These are phyloP conservation scores for Macrophya annulata DNA, from an alignment of 2,888 invertebrate genomes.

Conservation along the genomic window DNA sequence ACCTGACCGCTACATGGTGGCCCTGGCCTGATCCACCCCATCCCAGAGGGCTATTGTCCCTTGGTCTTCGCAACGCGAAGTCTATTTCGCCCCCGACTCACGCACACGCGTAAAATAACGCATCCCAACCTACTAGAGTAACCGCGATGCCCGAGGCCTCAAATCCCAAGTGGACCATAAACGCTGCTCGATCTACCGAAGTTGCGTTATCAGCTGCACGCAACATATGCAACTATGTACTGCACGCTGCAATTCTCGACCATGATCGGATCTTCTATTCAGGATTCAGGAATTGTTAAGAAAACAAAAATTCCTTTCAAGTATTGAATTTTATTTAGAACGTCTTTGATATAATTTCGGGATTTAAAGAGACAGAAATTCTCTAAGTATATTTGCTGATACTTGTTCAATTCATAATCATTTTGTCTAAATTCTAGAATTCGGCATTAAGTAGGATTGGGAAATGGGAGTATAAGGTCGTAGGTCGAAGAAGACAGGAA, in stretches of 20 bases:
- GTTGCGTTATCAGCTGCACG: constrained; percentile 60
- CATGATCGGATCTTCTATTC: background rate
- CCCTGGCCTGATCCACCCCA: constrained; percentile 40
- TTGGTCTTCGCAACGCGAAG: constrained; percentile 61
- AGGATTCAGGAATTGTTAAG: constrained; percentile 33
- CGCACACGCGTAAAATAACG: constrained; percentile 52
- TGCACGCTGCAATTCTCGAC: constrained; percentile 3
- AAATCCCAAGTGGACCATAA: constrained; percentile 77
- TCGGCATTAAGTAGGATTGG: constrained; percentile 1
- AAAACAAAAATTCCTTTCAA: background rate
- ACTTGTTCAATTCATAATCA: constrained; percentile 15
- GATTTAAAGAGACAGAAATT: background rate
- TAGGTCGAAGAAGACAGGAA: constrained; percentile 44
- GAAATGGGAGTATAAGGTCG: constrained; percentile 9
- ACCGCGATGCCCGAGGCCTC: constrained; percentile 69
- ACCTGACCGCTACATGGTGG: constrained; percentile 16
- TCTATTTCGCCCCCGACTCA: constrained; percentile 60
- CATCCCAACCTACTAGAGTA: constrained; percentile 16
- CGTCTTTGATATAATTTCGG: background rate
- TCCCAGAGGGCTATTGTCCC: constrained; percentile 68
- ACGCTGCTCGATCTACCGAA: constrained; percentile 60
- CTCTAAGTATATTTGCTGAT: constrained; percentile 29
- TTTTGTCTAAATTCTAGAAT: background rate
- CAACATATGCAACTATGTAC: constrained; percentile 61
- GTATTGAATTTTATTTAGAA: too few species aligned